phyloP scores from a whole-genome alignment of 2,113 vertebrate genomes.

The Ancistrus triradiatus region DNA sequence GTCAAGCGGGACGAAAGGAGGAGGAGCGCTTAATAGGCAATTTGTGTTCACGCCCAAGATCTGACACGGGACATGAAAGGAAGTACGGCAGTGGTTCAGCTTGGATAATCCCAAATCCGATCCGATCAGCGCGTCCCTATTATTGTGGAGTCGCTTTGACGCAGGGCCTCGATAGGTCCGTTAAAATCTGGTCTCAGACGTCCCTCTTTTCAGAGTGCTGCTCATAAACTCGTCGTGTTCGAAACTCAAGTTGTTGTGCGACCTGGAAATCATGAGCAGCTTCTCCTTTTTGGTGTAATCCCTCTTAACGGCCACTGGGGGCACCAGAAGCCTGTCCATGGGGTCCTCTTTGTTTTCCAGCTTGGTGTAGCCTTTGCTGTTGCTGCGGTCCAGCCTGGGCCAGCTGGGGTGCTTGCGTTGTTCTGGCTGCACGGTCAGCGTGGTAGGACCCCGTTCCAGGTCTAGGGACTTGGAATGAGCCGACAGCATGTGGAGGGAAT shows the following conservation, averaged over 20 bases:
- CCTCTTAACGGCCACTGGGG: constrained; percentile 65
- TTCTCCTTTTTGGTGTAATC: constrained; percentile 97
- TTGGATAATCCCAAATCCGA: no score
- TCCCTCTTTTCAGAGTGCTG: constrained; percentile 86
- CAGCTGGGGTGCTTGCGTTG: constrained; percentile 95
- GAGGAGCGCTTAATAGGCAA: no score
- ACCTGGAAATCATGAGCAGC: constrained; percentile 96
- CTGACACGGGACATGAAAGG: no score
- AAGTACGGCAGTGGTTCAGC: no score
- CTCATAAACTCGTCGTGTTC: constrained; percentile 92
- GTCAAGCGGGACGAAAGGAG: no score
- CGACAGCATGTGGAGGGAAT: constrained; percentile 86
- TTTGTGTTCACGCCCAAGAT: no score
- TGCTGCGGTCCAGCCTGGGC: constrained; percentile 92
- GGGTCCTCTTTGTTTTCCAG: constrained; percentile 94
- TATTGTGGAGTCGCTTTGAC: not conserved
- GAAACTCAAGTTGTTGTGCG: constrained; percentile 96
- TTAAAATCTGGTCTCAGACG: constrained; percentile 94
- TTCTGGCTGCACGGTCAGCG: constrained; percentile 84
- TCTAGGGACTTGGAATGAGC: constrained; percentile 95
- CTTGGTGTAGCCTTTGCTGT: constrained; percentile 90
- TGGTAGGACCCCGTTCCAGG: constrained; percentile 78
- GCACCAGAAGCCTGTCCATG: constrained; percentile 77
- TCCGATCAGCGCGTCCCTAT: not conserved
- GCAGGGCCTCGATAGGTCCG: not conserved